phyloP scores from a whole-genome alignment of 53 echinoderm and acorn worm genomes.

The Stichopus horrens region DNA sequence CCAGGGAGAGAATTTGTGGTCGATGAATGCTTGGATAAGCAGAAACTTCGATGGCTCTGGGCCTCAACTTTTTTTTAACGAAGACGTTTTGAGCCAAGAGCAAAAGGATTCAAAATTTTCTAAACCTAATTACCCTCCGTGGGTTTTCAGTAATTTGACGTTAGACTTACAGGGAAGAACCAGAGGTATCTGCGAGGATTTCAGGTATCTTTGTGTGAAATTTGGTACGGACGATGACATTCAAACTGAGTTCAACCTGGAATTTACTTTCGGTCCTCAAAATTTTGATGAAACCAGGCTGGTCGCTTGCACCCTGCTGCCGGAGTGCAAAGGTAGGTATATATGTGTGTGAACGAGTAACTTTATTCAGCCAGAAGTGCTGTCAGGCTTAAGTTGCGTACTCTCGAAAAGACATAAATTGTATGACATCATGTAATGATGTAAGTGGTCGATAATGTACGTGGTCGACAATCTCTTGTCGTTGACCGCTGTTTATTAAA shows the following conservation, averaged over 20 bases:
- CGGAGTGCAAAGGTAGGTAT: constrained; percentile 30
- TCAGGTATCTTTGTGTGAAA: constrained; percentile 31
- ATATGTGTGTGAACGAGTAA: neutral
- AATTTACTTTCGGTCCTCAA: constrained; percentile 21
- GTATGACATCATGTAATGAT: no score
- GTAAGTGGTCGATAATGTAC: no score
- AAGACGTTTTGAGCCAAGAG: constrained; percentile 24
- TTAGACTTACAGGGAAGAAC: constrained; percentile 1
- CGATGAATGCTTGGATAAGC: constrained; percentile 30
- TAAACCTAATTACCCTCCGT: constrained; percentile 23
- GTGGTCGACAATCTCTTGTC: no score
- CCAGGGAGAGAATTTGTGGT: constrained; percentile 16
- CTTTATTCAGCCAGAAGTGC: neutral
- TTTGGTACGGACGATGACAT: constrained; percentile 13
- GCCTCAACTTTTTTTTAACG: constrained; percentile 1
- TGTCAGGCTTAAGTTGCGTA: no score
- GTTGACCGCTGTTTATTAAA: no score
- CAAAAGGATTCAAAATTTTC: constrained; percentile 14
- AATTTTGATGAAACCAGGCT: constrained; percentile 25
- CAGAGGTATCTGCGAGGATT: constrained; percentile 17
- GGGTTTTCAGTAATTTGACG: constrained; percentile 24
- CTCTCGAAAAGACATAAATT: no score
- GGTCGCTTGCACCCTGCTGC: constrained; percentile 7
- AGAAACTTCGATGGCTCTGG: constrained; percentile 22
- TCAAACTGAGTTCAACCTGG: constrained; percentile 11